Base-by-base conservation (phyloP, 2,888 invertebrate genomes). In the Homarus gammarus region DNA sequence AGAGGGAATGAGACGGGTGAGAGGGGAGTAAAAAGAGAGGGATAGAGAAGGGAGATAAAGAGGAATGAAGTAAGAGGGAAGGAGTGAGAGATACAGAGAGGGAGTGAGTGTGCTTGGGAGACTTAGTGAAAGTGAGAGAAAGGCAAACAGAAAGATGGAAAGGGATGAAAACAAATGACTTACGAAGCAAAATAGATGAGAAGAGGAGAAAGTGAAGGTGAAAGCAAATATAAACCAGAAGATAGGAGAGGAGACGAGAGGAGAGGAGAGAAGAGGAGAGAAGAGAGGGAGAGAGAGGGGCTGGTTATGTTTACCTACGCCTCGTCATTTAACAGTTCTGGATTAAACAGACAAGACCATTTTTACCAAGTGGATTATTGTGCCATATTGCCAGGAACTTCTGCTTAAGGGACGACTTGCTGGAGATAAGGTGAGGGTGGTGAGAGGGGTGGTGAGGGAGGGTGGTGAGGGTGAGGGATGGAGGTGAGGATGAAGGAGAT, bases 361-460 rank as follows among this genome's bases (percentile, higher is more conserved):
- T 79, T 79, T 79, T 79, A 79, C n/a, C 79, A 61, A 79, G 33
- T 79, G 61, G 79, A 79, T 79, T 79, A 44, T 79, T 79, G 61
- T 79, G 79, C 61, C 79, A 79, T 79, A 31, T 44, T 22, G n/a
- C n/a, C 79, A 79, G 38, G 56, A 36, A 61, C 38, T 56, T 61
- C 18, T 64, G 64, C 6, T 27, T 8, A 27, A n/a, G 64, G 27
- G 64, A 27, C 64, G 27, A 64, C 27, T 27, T 15, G 6, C 27
- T 64, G 27, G 27, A 12, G 56, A 56, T 56, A 56, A 56, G 18
- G 56, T 18, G 56, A n/a, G n/a, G n/a, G n/a, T n/a, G n/a, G n/a
- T n/a, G n/a, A n/a, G n/a, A n/a, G n/a, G n/a, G n/a, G n/a, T n/a
- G n/a, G n/a, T n/a, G n/a, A n/a, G n/a, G n/a, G n/a, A n/a, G n/a